phyloP scores from a whole-genome alignment of 64 coral and sea anemone genomes.

The Anthopleura sola region DNA sequence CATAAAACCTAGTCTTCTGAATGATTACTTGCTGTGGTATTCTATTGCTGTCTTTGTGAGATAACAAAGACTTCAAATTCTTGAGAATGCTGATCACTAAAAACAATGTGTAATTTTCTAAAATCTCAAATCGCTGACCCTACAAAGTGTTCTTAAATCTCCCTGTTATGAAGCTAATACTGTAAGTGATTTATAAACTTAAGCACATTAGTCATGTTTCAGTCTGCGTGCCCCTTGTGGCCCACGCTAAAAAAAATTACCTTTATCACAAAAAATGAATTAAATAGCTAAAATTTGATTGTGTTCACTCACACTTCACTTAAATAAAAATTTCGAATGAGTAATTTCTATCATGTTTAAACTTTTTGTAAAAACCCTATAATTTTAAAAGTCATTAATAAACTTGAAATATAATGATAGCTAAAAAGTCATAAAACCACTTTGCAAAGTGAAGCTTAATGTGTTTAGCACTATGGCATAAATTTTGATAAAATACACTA shows the following conservation, averaged over 20 bases:
- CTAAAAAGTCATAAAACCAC: not conserved
- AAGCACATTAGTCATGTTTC: not conserved
- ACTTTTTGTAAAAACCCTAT: no score
- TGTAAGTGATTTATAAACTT: not conserved
- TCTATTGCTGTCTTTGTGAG: not conserved
- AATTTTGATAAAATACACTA: not conserved
- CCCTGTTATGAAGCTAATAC: not conserved
- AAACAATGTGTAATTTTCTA: not conserved
- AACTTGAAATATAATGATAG: not conserved
- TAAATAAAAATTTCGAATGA: not conserved
- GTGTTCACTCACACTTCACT: not conserved
- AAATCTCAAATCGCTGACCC: not conserved
- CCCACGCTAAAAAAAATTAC: not conserved
- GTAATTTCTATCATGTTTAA: no score
- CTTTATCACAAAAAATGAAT: no score
- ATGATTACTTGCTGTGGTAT: conserved; percentile 16
- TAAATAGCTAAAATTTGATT: no score
- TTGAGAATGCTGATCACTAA: not conserved
- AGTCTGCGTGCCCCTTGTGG: not conserved
- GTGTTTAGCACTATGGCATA: not conserved
- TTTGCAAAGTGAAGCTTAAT: not conserved
- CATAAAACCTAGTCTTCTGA: conserved; percentile 16
- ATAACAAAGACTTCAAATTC: conserved; percentile 11
- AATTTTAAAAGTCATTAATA: not conserved
- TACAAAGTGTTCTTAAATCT: not conserved